Evolutionary conservation across 2,888 invertebrate genomes (phyloP), one percentile per base, ranked within the genome.

Genomic region (Rhamphomyia laevipes): DNA sequence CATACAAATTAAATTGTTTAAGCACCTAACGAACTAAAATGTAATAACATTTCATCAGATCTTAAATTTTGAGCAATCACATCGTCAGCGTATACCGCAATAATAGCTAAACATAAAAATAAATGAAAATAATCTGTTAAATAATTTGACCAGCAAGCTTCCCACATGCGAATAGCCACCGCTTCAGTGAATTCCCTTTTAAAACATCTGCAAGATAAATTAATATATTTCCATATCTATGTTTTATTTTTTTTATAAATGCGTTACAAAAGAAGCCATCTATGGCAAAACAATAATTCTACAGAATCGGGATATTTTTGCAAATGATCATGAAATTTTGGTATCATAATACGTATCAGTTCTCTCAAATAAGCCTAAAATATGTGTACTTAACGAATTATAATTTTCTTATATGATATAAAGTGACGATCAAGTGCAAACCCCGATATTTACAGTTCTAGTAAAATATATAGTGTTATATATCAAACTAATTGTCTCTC

Each of bases 91-190:
- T 95, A 96, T 30, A 93, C 88, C 38, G 87, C 86, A 54, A 95
- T 84, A 61, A 96, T 93, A 48, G 95, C 89, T 58, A 93, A 77
- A 64, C 93, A 93, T 49, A 96, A 77, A 71, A 96, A 96, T 61
- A 96, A 74, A 65, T 96, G 94, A 73, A 96, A 96, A 69, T 93
- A 93, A 67, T 93, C 91, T 0, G 95, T 95, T 63, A 93, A 81
- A 69, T 92, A 94, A 72, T 92, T 92, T 1, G 93, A 86, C 96
- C 96, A 96, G 71, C 95, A 96, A 3, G 93, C 87, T 72, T 95
- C 92, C 93, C 93, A 94, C 85, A 94, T 92, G 31, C 85, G 77
- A 42, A 93, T 77, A 0, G 91, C 91, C 35, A 89, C 86, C 13
- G 82, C 81, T 66, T 92, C 91, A 0, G 87, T 84, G 64, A 94